phyloP scores from a whole-genome alignment of 2,113 vertebrate species.

The Boleophthalmus pectinirostris region DNA sequence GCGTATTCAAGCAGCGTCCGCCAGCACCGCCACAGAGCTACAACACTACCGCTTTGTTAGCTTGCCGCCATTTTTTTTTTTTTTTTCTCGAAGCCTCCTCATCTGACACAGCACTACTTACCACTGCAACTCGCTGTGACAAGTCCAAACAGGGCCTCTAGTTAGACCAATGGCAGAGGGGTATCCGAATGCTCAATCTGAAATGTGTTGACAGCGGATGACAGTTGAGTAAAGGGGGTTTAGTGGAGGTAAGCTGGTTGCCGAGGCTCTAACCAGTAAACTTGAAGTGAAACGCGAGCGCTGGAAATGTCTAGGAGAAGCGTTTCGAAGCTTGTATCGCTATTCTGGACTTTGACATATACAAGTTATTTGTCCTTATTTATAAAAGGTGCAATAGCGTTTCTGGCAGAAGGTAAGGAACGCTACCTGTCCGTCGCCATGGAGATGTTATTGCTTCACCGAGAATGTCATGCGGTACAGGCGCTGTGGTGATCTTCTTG shows the following conservation, averaged over 20 bases:
- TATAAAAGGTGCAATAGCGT: too few species aligned
- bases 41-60: slow-evolving; percentile 30
- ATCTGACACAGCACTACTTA: slow-evolving; percentile 21
- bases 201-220: slow-evolving; percentile 46
- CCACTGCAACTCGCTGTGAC: slow-evolving; percentile 25
- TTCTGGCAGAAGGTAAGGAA: too few species aligned
- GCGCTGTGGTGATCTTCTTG: too few species aligned
- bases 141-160: slow-evolving; percentile 33
- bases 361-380: too few species aligned
- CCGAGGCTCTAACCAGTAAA: slow-evolving; percentile 35
- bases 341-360: too few species aligned
- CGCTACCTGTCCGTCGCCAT: too few species aligned
- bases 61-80: slow-evolving; percentile 8
- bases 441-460: too few species aligned
- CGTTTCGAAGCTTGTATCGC: too few species aligned
- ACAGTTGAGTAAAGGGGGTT: slow-evolving; percentile 21
- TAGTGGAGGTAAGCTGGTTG: slow-evolving; percentile 18
- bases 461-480: too few species aligned
- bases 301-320: slow-evolving; percentile 45
- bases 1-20: slow-evolving; percentile 26
- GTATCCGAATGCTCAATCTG: slow-evolving; percentile 29
- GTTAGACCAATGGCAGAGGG: slow-evolving; percentile 27
- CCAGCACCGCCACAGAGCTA: slow-evolving; percentile 14
- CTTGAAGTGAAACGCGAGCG: slow-evolving; percentile 45
- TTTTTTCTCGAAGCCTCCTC: too few species aligned